phyloP scores from a whole-genome alignment of 2,888 invertebrate genomes.

The Drosophila macrothrix region DNA sequence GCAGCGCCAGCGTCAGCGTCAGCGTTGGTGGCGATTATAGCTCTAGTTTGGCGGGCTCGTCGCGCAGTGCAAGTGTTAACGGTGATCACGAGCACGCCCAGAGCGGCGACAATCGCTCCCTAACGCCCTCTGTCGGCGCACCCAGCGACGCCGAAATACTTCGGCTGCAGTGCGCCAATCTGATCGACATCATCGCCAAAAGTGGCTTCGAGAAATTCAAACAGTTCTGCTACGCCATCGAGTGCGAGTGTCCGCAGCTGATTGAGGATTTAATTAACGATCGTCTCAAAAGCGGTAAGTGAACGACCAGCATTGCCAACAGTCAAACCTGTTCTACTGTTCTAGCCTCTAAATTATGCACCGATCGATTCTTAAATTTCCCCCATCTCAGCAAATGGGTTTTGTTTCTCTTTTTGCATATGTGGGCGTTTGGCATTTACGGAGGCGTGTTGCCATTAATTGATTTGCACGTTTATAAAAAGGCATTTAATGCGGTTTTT shows the following conservation, averaged over 20 bases:
- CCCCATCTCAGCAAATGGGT: constrained; percentile 62
- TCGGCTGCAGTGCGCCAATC: constrained; percentile 86
- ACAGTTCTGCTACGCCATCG: constrained; percentile 88
- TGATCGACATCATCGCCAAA: constrained; percentile 88
- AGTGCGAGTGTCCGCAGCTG: constrained; percentile 88
- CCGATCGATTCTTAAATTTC: constrained; percentile 64
- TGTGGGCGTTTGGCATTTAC: constrained; percentile 41
- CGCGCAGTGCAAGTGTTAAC: constrained; percentile 82
- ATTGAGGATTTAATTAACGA: constrained; percentile 88
- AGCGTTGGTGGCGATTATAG: constrained; percentile 59
- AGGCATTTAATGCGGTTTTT: constrained; percentile 16
- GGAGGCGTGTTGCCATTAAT: constrained; percentile 42
- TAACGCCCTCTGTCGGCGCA: constrained; percentile 78
- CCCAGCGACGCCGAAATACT: constrained; percentile 82
- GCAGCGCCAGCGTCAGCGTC: constrained; percentile 53
- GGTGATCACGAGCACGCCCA: constrained; percentile 81
- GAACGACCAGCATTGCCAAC: constrained; percentile 26
- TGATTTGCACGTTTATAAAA: constrained; percentile 36
- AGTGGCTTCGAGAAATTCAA: constrained; percentile 87
- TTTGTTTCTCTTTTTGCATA: constrained; percentile 37
- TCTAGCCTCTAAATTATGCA: constrained; percentile 72
- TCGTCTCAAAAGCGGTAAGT: constrained; percentile 86
- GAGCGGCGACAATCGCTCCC: constrained; percentile 82
- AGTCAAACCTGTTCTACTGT: constrained; percentile 60
- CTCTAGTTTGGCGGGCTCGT: constrained; percentile 69